phyloP scores from a whole-genome alignment of 1,140 invertebrate genomes.

The Rhysida immarginata region DNA sequence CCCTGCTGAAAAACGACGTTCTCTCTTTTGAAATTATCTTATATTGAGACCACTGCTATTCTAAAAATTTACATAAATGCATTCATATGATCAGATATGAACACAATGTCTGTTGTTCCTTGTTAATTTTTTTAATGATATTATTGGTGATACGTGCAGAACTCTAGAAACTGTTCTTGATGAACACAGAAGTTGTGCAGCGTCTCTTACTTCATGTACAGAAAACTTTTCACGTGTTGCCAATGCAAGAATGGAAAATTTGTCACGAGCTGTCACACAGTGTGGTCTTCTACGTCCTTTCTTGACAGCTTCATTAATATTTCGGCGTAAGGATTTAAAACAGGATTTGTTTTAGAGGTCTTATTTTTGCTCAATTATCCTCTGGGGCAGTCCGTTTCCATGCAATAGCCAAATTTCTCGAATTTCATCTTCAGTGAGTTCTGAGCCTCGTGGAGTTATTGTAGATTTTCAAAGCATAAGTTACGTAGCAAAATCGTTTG shows the following conservation, averaged over 20 bases:
- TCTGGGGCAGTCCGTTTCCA: neutral
- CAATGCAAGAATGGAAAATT: neutral
- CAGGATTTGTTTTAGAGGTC: neutral
- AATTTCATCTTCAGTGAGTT: neutral
- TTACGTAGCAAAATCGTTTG: neutral
- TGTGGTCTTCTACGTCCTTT: neutral
- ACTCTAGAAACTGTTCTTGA: neutral
- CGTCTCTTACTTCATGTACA: neutral
- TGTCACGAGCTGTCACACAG: neutral
- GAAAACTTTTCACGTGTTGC: neutral
- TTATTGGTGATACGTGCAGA: neutral
- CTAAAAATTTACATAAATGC: neutral
- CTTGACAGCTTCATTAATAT: neutral
- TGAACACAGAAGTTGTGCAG: neutral
- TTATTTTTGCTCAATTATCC: neutral
- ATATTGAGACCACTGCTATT: neutral
- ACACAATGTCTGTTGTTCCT: neutral
- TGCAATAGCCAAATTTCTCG: neutral
- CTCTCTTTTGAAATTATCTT: neutral
- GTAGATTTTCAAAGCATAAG: neutral
- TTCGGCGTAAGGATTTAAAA: neutral
- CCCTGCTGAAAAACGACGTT: neutral
- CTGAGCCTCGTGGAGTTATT: neutral
- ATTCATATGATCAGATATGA: neutral
- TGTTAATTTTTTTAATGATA: neutral